These are phyloP conservation scores for Taphrorychus bicolor DNA, from an alignment of 2,888 invertebrate species.

Conservation along the genomic window DNA sequence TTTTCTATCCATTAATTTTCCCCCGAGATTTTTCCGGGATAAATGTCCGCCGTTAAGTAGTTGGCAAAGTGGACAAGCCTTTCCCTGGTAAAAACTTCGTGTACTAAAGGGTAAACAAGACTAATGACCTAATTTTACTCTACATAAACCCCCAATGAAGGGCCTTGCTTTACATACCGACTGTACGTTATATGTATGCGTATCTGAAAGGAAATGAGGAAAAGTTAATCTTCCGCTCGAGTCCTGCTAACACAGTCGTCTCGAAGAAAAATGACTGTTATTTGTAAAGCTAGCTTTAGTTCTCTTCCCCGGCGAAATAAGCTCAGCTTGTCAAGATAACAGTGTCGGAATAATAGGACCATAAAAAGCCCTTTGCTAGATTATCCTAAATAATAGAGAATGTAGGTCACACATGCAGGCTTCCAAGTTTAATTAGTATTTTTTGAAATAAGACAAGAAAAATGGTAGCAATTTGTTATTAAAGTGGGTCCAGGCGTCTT, in stretches of 20 bases:
- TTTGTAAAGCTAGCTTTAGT: conserved; percentile 4
- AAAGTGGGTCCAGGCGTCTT: conserved; percentile 14
- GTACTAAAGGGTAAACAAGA: not conserved
- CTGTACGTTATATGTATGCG: not conserved
- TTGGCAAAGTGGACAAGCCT: not conserved
- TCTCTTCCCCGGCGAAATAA: not conserved
- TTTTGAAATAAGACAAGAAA: too few species aligned
- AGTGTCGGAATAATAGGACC: not conserved
- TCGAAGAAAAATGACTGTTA: not conserved
- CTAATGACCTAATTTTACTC: not conserved
- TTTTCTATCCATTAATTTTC: not conserved
- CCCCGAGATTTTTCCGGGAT: not conserved
- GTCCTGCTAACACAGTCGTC: not conserved
- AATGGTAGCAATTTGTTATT: conserved; percentile 17
- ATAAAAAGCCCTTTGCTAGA: not conserved
- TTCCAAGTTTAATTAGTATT: too few species aligned
- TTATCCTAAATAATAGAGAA: not conserved
- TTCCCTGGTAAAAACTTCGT: not conserved
- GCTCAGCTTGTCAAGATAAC: not conserved
- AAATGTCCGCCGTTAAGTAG: not conserved
- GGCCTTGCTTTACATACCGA: not conserved
- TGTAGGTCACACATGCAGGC: not conserved
- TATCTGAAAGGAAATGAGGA: not conserved
- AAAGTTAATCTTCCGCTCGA: not conserved
- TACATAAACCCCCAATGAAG: not conserved